A percentile compares a stretch with the other conserved stretches of the same genome.
phyloP scores from a whole-genome alignment of 2,797 vertebrate genomes.

The Antrozous pallidus region DNA sequence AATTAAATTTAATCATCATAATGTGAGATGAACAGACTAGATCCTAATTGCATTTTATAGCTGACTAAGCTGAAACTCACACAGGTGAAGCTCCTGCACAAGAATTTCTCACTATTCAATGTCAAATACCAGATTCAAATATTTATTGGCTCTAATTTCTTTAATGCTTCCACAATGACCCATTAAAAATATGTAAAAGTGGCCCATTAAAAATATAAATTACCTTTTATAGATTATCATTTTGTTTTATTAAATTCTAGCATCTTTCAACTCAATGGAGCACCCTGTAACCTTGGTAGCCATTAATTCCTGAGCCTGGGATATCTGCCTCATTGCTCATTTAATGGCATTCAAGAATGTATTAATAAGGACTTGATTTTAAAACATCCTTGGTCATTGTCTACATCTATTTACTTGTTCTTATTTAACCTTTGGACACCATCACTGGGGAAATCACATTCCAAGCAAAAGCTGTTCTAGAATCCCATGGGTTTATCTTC shows the following conservation, averaged over 20 bases:
- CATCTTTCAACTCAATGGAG: neutral
- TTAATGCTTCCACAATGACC: neutral
- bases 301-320: neutral
- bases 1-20: constrained; percentile 26
- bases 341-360: neutral
- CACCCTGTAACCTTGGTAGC: neutral
- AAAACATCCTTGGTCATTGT: neutral
- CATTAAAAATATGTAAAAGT: neutral
- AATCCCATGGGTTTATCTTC: constrained; percentile 13
- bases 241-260: constrained; percentile 9
- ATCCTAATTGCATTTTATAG: constrained; percentile 34
- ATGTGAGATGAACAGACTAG: neutral
- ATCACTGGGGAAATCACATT: constrained; percentile 21
- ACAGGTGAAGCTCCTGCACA: neutral
- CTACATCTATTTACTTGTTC: constrained; percentile 9
- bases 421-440: constrained; percentile 36
- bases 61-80: neutral
- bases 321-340: neutral
- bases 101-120: neutral
- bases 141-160: neutral
- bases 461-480: constrained; percentile 17
- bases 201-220: neutral
- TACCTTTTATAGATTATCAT: neutral
- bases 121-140: neutral
- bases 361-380: constrained; percentile 7